phyloP scores from a whole-genome alignment of 2,797 vertebrate genomes.

The Anomalospiza imberbis region DNA sequence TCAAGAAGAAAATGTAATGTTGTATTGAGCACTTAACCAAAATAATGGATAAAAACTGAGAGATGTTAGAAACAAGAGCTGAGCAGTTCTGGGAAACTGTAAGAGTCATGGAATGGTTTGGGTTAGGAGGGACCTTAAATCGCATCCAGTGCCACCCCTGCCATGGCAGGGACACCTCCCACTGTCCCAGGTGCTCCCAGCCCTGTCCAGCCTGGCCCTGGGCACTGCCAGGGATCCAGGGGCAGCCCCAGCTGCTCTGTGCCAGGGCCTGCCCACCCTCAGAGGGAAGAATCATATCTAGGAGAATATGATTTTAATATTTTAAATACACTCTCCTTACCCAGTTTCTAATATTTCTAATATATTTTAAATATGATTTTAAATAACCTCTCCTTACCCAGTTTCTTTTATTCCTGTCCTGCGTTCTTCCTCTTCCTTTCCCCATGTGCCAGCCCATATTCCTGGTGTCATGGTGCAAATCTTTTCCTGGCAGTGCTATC shows the following conservation, averaged over 20 bases:
- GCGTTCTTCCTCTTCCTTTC: background rate
- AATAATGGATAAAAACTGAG: background rate
- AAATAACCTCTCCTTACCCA: background rate
- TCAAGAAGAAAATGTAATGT: background rate
- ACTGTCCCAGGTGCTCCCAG: background rate
- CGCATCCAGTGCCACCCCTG: background rate
- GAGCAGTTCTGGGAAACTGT: background rate
- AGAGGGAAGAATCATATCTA: background rate
- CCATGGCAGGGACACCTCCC: background rate
- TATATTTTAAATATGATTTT: background rate
- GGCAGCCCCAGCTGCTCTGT: background rate
- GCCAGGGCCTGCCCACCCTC: background rate
- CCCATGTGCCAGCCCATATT: fast-evolving
- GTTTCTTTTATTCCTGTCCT: background rate
- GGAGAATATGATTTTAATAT: background rate
- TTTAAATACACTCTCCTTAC: too few relatives aligned
- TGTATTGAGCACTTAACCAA: background rate
- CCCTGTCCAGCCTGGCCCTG: fast-evolving
- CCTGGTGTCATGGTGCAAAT: fast-evolving
- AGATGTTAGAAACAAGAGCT: background rate
- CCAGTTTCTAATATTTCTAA: too few relatives aligned
- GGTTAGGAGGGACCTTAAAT: background rate
- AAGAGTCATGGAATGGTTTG: background rate
- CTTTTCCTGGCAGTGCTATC: background rate
- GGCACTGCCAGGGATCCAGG: background rate